Evolutionary conservation across 2,113 vertebrate species (phyloP), one percentile per base, ranked within the genome.

Genomic region (Spea multiplicata): DNA sequence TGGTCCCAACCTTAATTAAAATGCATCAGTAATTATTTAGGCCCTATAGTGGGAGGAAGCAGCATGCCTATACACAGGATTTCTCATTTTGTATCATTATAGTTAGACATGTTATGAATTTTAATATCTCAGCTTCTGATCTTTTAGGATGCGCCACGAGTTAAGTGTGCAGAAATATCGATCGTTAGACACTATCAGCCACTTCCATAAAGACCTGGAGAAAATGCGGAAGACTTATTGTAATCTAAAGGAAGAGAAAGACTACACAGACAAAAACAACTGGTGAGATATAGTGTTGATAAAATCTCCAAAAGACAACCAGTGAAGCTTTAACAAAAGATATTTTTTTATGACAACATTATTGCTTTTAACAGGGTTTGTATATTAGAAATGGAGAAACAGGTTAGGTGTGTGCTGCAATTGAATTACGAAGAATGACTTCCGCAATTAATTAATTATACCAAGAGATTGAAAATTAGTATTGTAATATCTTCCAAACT

Each of bases 81-180:
- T 30, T 30, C 30, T 30, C 1, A 30, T 30, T 30, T 30, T 61
- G 13, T 61, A 61, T 14, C 4, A 61, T 5, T 61, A 61, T 5
- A 12, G 57, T 30, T 5, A 2, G 17, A 64, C 16, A 64, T 17
- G 4, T 16, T 64, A 16, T 17, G 30, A 7, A 17, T 64, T 30
- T 6, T 13, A 64, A 30, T 2, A 17, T 14, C 16, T 30, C 13
- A 17, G n/a, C 3, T 5, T 17, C n/a, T 64, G 30, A 17, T 17
- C n/a, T 64, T 17, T 3, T 50, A 94, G 91, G 83, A 85, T 80
- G 17, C 89, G 90, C 65, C 89, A 92, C 75, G 89, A 88, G 46
- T 85, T 82, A 12, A 80, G 84, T 1, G 68, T 76, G 50, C 85
- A 85, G 81, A 91, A 87, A 80, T 88, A 85, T 57, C 69, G 61